A percentile compares a stretch with the other conserved stretches of the same genome.
phyloP scores from a whole-genome alignment of 2,888 invertebrate species.

The Labia minor region DNA sequence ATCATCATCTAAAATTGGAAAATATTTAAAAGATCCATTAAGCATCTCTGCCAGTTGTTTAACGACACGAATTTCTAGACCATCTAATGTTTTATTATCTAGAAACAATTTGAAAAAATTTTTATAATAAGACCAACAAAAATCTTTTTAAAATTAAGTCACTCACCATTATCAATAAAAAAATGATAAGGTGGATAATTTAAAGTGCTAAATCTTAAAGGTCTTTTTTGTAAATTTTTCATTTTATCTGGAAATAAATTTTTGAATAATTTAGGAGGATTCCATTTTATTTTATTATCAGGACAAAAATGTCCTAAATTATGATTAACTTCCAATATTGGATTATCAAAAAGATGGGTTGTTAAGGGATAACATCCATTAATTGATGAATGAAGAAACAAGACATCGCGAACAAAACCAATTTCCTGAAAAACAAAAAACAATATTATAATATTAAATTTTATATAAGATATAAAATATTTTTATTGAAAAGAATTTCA shows the following conservation, averaged over 20 bases:
- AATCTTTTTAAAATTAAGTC: not conserved
- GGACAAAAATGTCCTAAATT: not conserved
- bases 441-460: no score
- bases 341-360: not conserved
- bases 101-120: not conserved
- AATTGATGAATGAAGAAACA: not conserved
- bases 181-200: not conserved
- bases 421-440: not conserved
- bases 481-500: no score
- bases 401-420: not conserved
- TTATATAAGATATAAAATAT: no score
- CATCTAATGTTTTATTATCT: not conserved
- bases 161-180: not conserved
- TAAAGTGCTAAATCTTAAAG: not conserved
- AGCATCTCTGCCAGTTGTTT: not conserved
- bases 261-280: not conserved
- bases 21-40: not conserved
- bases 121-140: not conserved
- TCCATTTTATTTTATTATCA: not conserved
- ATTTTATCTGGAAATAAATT: not conserved
- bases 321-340: not conserved
- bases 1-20: not conserved
- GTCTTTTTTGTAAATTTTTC: not conserved
- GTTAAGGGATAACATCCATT: not conserved
- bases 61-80: not conserved